These are phyloP conservation scores for Phalera bucephala DNA, from an alignment of 2,888 invertebrate species.

Conservation along the genomic window DNA sequence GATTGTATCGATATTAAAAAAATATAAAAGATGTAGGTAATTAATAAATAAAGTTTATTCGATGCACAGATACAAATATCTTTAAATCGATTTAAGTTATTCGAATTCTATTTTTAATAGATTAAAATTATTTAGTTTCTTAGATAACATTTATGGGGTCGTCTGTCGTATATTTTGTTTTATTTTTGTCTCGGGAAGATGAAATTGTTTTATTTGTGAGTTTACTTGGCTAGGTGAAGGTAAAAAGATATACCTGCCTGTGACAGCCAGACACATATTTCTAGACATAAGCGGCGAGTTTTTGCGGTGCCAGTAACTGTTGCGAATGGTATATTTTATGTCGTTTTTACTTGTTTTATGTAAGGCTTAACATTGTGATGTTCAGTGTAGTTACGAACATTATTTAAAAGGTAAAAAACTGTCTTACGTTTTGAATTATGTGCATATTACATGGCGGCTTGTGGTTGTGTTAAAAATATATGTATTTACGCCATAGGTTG, in stretches of 20 bases:
- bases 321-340: neutral
- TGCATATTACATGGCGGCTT: too few species aligned
- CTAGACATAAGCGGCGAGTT: neutral
- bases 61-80: constrained; percentile 24
- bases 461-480: too few species aligned
- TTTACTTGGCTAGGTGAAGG: neutral
- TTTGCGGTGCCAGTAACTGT: neutral
- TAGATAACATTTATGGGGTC: neutral
- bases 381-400: too few species aligned
- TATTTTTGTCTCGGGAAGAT: too few species aligned
- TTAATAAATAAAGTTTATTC: constrained; percentile 44
- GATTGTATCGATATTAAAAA: constrained; percentile 48
- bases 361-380: too few species aligned
- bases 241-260: neutral
- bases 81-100: constrained; percentile 22
- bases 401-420: too few species aligned
- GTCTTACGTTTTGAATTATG: too few species aligned
- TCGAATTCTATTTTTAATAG: constrained; percentile 7
- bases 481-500: too few species aligned
- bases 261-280: constrained; percentile 1
- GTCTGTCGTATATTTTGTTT: neutral
- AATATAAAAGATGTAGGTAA: constrained; percentile 31
- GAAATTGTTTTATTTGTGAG: too few species aligned
- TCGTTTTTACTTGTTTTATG: neutral
- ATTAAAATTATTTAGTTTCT: constrained; percentile 1